Evolutionary conservation across 2,888 invertebrate species (phyloP).

Genomic region (Drosophila percnosoma): DNA sequence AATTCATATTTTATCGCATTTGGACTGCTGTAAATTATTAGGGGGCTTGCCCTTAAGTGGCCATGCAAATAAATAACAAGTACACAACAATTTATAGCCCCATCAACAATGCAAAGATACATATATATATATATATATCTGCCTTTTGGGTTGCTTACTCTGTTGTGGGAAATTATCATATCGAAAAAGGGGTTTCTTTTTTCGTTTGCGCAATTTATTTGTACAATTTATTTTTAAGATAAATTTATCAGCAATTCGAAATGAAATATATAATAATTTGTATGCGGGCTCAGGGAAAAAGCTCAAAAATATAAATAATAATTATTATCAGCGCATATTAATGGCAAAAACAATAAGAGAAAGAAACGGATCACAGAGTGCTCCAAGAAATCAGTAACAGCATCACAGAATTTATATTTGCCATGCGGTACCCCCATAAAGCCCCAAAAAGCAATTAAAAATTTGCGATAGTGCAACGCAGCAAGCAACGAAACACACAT

Average conservation of each 20-base stretch:
- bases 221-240: slow-evolving; percentile 19
- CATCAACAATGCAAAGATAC: slow-evolving; percentile 11
- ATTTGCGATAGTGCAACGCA: slow-evolving; percentile 32
- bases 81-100: slow-evolving; percentile 51
- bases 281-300: slow-evolving; percentile 35
- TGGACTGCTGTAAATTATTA: slow-evolving; percentile 43
- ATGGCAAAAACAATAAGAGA: background rate
- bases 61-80: slow-evolving; percentile 76
- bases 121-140: background rate
- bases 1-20: slow-evolving; percentile 58
- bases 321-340: slow-evolving; percentile 45
- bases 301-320: slow-evolving; percentile 4
- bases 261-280: background rate
- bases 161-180: slow-evolving; percentile 16
- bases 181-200: background rate
- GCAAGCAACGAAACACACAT: slow-evolving; percentile 11
- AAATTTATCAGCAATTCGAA: slow-evolving; percentile 43
- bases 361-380: slow-evolving; percentile 25
- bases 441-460: slow-evolving; percentile 53
- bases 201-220: slow-evolving; percentile 3
- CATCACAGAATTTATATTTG: slow-evolving; percentile 30
- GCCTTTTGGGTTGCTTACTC: slow-evolving; percentile 6
- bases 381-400: slow-evolving; percentile 43
- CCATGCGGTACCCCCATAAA: slow-evolving; percentile 54
- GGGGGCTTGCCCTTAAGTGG: slow-evolving; percentile 51